Evolutionary conservation across 2,888 invertebrate species (phyloP), one percentile per base, ranked within the genome.

Genomic region (Sceliomorpha sp.): DNA sequence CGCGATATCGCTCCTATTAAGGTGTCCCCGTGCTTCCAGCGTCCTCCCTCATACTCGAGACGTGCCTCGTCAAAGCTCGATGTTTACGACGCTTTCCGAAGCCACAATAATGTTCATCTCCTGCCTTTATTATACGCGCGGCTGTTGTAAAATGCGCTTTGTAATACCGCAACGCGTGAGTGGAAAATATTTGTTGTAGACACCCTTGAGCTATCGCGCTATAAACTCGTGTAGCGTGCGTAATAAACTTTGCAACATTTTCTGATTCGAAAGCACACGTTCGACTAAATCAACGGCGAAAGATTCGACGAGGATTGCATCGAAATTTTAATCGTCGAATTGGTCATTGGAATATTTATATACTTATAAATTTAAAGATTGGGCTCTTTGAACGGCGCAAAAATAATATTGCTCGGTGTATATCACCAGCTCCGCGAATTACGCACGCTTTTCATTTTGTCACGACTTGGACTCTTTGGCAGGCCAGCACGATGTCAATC

Each of bases 141-240:
- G 32, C 47, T 44, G 48, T 39, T 66, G 53, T 58, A 60, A 62
- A 66, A 53, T 58, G 70, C 48, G 58, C 66, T 70, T 62, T 58
- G 66, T 58, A 66, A 62, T 58, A 42, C 26, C 3, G 53, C 48
- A 12, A 47, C 27, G 50, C 66, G 70, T 66, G 66, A 70, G 62
- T 2, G 20, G 66, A 62, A 70, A 62, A 62, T 70, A 53, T 70
- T 66, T 66, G 66, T 58, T 66, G 70, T 64, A 64, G 66, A 62
- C 47, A 51, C 66, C 56, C 64, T 40, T 58, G 51, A 62, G 62
- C 45, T 45, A 47, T 56, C 47, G 70, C 44, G 14, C 45, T 55
- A 39, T 70, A 64, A 63, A 70, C 45, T 34, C 27, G 37, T 44
- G 60, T 68, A 34, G 26, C 31, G 9, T 9, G 40, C 13, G 53